phyloP scores from a whole-genome alignment of 2,797 vertebrate genomes.

The Eptatretus atami region DNA sequence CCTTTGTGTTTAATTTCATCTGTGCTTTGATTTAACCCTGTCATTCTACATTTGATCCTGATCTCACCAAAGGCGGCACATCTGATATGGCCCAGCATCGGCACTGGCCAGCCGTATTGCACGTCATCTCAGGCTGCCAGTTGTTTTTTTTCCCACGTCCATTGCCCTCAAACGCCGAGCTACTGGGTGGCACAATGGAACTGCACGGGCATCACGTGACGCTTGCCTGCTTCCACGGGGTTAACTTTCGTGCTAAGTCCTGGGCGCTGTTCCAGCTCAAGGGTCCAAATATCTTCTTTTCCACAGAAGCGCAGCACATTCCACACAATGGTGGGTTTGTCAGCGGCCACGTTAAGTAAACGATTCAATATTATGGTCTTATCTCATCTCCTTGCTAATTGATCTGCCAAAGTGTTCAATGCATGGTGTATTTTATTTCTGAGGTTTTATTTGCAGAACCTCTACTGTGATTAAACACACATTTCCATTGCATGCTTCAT shows the following conservation, averaged over 20 bases:
- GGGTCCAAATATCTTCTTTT: conserved; percentile 94
- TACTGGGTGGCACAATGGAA: conserved; percentile 88
- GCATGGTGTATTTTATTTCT: too few species aligned
- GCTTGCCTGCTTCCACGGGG: conserved; percentile 81
- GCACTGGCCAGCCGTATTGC: conserved; percentile 78
- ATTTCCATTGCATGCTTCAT: too few species aligned
- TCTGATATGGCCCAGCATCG: conserved; percentile 82
- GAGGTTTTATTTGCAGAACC: too few species aligned
- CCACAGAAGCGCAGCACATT: conserved; percentile 95
- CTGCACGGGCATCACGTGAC: conserved; percentile 97
- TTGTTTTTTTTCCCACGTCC: conserved; percentile 90
- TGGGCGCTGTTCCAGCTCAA: conserved; percentile 95
- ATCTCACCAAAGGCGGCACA: conserved; percentile 21
- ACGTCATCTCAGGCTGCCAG: conserved; percentile 80
- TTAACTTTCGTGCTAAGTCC: conserved; percentile 91
- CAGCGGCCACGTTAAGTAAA: not conserved
- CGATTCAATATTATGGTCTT: not conserved
- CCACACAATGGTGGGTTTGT: conserved; percentile 57
- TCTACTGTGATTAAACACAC: too few species aligned
- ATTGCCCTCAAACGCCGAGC: conserved; percentile 69
- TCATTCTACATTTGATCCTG: not conserved
- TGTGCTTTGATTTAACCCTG: not conserved
- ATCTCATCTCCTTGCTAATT: too few species aligned
- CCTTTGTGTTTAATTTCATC: not conserved
- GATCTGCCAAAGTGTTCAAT: too few species aligned